Evolutionary conservation across 2,113 vertebrate species (phyloP), one percentile per base, ranked within the genome.

Genomic region (Prionailurus viverrinus): DNA sequence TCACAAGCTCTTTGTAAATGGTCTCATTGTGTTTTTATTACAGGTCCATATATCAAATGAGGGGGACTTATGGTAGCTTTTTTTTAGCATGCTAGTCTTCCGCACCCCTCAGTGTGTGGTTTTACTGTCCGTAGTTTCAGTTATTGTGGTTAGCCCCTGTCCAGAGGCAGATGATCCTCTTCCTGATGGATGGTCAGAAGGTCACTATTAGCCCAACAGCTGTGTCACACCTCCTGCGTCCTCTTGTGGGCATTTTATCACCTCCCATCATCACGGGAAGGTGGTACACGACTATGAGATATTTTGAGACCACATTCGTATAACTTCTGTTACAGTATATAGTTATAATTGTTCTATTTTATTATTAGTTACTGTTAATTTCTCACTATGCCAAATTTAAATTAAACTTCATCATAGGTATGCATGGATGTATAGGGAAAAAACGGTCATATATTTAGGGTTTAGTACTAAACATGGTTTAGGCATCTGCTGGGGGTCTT

Each of bases 21-120:
- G 25, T 74, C 82, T 88, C 74, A 23, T 89, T 96, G 83, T 92
- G 16, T 96, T 90, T 66, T 80, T 66, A 19, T 29, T 31, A 87
- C 41, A 68, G 53, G 31, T 78, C 89, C 80, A 81, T 39, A 19
- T 66, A 33, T 68, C 8, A 36, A 79, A 71, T 23, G 55, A 94
- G 65, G 39, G 23, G 25, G 19, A 45, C 88, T 79, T 85, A 41
- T 33, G 45, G 12, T 93, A 53, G 39, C 61, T 88, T 94, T 76
- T 73, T 68, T 66, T 66, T 15, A 45, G 45, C 27, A 45, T 14
- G 14, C 25, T 45, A 29, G 41, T 78, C 74, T 45, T 48, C 41
- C 7, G 1, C 14, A 48, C 41, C 41, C 45, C 41, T 27, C 14
- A 5, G 12, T 48, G 27, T 78, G 27, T 78, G 41, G 74, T 78